phyloP scores from a whole-genome alignment of 2,113 vertebrate genomes.

The Glaucidium brasilianum region DNA sequence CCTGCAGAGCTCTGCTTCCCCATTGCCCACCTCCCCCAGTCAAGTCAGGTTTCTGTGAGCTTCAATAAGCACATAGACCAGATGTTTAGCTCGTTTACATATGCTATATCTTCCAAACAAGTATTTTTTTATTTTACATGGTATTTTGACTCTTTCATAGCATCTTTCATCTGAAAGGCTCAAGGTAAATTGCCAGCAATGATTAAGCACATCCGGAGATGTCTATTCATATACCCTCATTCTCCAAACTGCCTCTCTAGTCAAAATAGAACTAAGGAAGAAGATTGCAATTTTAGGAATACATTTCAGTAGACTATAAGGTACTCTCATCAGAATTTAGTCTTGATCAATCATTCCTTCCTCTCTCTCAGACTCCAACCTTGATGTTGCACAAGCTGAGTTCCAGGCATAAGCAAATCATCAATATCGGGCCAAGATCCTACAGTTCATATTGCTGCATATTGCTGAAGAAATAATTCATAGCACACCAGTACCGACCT shows the following conservation, averaged over 20 bases:
- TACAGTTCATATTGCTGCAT: background rate
- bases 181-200: background rate
- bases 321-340: background rate
- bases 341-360: background rate
- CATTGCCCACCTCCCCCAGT: background rate
- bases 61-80: background rate
- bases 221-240: background rate
- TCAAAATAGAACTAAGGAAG: background rate
- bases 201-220: background rate
- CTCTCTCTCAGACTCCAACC: background rate
- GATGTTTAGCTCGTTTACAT: background rate
- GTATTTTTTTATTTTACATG: background rate
- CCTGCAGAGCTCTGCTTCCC: background rate
- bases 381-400: background rate
- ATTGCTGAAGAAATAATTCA: background rate
- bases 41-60: background rate
- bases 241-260: background rate
- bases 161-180: background rate
- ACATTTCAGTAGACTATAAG: background rate
- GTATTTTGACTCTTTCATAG: background rate
- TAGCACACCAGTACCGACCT: background rate
- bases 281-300: background rate
- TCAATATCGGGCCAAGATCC: background rate
- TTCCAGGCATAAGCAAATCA: background rate
- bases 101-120: background rate